A percentile compares a stretch with the other conserved stretches of the same genome.
phyloP scores from a whole-genome alignment of 2,797 vertebrate species.

The Erithacus rubecula region DNA sequence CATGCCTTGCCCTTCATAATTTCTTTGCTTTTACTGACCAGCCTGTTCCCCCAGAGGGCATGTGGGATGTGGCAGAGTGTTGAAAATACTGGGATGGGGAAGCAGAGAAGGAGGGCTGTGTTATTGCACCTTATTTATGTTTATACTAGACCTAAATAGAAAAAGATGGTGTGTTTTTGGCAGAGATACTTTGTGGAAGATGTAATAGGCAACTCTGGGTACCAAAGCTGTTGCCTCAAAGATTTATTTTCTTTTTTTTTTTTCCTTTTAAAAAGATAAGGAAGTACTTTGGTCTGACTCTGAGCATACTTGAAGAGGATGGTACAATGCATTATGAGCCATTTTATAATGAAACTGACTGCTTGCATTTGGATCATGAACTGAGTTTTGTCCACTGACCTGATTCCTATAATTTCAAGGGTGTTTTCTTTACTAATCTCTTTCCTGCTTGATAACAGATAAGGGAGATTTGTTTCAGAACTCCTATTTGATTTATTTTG shows the following conservation, averaged over 20 bases:
- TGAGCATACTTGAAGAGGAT: neutral
- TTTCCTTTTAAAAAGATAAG: neutral
- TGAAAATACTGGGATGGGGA: slow-evolving; percentile 16
- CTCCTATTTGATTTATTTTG: neutral
- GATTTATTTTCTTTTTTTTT: neutral
- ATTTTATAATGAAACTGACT: slow-evolving; percentile 2
- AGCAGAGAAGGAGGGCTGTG: neutral
- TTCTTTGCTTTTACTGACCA: slow-evolving; percentile 65
- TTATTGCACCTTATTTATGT: neutral
- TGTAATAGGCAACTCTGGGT: neutral
- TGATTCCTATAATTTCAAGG: neutral
- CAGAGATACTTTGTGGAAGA: neutral
- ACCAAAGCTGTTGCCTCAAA: neutral
- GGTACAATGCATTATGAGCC: neutral
- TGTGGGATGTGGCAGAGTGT: slow-evolving; percentile 59
- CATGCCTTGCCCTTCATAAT: slow-evolving; percentile 49
- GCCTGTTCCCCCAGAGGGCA: slow-evolving; percentile 65
- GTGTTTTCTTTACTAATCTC: neutral
- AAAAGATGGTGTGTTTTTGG: neutral
- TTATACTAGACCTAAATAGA: neutral
- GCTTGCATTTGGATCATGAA: neutral
- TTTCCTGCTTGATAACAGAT: neutral
- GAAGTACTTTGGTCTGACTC: neutral
- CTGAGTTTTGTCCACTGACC: neutral
- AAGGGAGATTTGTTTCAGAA: neutral